Conservation (phyloP, 2,797 vertebrate species). For the Margarornis squamiger region DNA sequence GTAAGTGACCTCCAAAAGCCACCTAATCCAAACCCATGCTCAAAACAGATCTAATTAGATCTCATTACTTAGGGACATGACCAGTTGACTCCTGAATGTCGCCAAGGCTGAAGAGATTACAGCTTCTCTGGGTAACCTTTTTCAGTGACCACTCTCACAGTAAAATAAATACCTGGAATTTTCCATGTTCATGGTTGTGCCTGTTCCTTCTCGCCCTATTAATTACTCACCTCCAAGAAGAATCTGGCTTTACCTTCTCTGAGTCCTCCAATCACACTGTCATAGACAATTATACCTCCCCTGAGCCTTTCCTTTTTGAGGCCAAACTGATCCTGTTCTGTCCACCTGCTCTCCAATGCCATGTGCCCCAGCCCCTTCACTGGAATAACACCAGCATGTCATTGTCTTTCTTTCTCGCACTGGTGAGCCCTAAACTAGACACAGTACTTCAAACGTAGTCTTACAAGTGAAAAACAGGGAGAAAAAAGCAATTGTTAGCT, state of each 20-base stretch:
- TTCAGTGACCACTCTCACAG: not conserved
- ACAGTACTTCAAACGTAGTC: accelerated
- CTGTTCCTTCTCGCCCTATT: not conserved
- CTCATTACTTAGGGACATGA: not conserved
- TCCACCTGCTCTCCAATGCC: not conserved
- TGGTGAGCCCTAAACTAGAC: not conserved
- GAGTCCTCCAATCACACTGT: not conserved
- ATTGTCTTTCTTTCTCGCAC: not conserved
- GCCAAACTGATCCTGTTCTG: accelerated
- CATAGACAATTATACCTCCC: not conserved
- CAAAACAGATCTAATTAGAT: not conserved
- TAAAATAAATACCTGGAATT: not conserved
- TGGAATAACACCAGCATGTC: not conserved
- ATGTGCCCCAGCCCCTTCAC: not conserved
- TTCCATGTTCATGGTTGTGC: accelerated
- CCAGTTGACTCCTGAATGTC: not conserved
- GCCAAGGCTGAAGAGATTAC: not conserved
- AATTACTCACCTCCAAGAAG: not conserved
- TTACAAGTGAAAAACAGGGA: accelerated
- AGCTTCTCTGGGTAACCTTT: not conserved
- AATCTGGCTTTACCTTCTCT: not conserved
- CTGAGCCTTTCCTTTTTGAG: not conserved
- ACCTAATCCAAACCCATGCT: not conserved
- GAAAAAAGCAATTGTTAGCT: not conserved
- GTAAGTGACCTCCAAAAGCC: not conserved